These are phyloP conservation scores for Eulemur albifrons DNA, from an alignment of 2,797 vertebrate species.

Conservation along the genomic window DNA sequence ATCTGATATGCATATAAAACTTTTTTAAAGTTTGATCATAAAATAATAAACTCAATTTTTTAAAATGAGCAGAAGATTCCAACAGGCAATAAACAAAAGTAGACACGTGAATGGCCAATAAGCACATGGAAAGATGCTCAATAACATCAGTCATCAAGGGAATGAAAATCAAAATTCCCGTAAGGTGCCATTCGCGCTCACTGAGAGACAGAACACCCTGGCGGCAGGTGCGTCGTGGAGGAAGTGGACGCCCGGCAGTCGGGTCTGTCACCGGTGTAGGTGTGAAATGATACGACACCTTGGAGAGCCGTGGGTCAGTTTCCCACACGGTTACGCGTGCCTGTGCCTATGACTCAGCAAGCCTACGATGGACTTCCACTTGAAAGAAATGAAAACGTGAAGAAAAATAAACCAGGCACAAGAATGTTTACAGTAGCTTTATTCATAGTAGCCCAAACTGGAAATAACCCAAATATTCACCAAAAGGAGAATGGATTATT, in stretches of 20 bases:
- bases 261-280: rapidly evolving
- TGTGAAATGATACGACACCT: rapidly evolving
- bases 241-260: neutral
- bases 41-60: neutral
- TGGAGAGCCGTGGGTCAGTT: rapidly evolving
- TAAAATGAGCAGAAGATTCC: neutral
- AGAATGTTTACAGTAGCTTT: neutral
- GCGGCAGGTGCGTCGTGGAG: rapidly evolving
- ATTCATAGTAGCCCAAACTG: neutral
- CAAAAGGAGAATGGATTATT: neutral
- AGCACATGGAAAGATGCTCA: neutral
- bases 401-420: neutral
- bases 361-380: neutral
- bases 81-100: neutral
- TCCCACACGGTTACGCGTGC: neutral
- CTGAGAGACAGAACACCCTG: neutral
- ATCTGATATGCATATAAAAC: neutral
- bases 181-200: neutral
- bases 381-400: neutral
- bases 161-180: neutral
- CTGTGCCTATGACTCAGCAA: rapidly evolving
- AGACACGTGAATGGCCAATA: neutral
- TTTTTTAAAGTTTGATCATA: neutral
- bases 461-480: neutral
- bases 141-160: neutral